These are phyloP conservation scores for Netelia fuscicornis DNA, from an alignment of 2,888 invertebrate genomes.

Conservation along the genomic window DNA sequence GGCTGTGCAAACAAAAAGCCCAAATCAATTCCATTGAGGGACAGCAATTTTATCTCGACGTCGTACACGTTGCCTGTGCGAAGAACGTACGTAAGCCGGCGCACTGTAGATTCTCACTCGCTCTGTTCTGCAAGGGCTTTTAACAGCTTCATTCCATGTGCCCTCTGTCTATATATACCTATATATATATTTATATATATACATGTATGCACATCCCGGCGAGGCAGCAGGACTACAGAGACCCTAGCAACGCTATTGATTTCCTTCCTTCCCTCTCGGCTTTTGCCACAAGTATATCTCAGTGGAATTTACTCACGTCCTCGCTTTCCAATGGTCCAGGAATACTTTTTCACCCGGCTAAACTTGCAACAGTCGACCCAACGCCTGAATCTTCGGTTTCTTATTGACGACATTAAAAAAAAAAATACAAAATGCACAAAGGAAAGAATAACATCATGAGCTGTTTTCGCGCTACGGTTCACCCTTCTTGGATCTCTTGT, in stretches of 20 bases:
- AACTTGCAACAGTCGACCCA: background rate
- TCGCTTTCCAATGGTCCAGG: constrained; percentile 21
- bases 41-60: background rate
- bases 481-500: background rate
- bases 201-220: constrained; percentile 38
- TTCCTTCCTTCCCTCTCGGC: constrained; percentile 81
- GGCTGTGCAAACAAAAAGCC: background rate
- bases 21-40: constrained; percentile 1
- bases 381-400: background rate
- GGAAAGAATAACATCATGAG: background rate
- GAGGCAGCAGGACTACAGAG: constrained; percentile 66
- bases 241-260: constrained; percentile 85
- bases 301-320: constrained; percentile 70
- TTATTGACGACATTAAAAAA: background rate
- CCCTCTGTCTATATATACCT: constrained; percentile 45
- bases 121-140: constrained; percentile 62
- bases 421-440: background rate
- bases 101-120: constrained; percentile 20
- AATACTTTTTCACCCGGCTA: constrained; percentile 34
- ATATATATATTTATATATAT: background rate
- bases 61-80: background rate
- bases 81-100: constrained; percentile 1
- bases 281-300: constrained; percentile 64
- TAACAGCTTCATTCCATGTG: constrained; percentile 71
- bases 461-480: background rate